Evolutionary conservation across 2,113 vertebrate genomes (phyloP).

Genomic region (Brachionichthys hirsutus): DNA sequence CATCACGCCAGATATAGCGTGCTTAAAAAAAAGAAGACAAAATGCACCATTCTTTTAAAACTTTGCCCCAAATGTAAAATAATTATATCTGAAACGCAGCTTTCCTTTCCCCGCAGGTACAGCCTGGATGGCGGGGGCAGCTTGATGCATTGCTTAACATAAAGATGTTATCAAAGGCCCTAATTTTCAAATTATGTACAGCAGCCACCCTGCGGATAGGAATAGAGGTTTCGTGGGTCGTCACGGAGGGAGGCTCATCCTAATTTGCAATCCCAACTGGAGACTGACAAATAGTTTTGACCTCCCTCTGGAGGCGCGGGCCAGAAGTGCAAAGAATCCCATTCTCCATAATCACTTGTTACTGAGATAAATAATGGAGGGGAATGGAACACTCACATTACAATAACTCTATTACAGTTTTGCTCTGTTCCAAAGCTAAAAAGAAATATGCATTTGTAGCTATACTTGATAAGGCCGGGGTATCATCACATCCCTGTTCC

Average conservation of each 20-base stretch:
- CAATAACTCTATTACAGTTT: constrained; percentile 36
- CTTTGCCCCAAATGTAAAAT: constrained; percentile 1
- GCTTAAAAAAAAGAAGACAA: background rate
- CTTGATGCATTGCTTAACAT: constrained; percentile 55
- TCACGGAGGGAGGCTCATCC: constrained; percentile 78
- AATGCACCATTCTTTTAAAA: background rate
- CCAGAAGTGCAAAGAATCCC: constrained; percentile 75
- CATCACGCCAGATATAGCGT: constrained; percentile 10
- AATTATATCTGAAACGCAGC: background rate
- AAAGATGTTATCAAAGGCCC: constrained; percentile 66
- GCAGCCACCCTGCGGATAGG: constrained; percentile 69
- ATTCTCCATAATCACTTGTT: constrained; percentile 71
- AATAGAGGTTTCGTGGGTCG: constrained; percentile 70
- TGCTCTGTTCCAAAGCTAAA: constrained; percentile 29
- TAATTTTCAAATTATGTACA: constrained; percentile 71
- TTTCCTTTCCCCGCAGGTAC: background rate
- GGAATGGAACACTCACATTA: constrained; percentile 61
- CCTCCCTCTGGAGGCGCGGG: constrained; percentile 79
- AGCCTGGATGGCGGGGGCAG: constrained; percentile 31
- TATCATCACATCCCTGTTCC: constrained; percentile 44
- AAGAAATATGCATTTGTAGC: constrained; percentile 37
- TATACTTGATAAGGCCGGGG: constrained; percentile 44
- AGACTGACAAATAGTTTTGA: constrained; percentile 83
- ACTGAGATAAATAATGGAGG: constrained; percentile 68
- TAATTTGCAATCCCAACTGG: constrained; percentile 81